A percentile compares a stretch with the other conserved stretches of the same genome.
Evolutionary conservation across 2,888 invertebrate genomes (phyloP).

Genomic region (Drosophila differens): DNA sequence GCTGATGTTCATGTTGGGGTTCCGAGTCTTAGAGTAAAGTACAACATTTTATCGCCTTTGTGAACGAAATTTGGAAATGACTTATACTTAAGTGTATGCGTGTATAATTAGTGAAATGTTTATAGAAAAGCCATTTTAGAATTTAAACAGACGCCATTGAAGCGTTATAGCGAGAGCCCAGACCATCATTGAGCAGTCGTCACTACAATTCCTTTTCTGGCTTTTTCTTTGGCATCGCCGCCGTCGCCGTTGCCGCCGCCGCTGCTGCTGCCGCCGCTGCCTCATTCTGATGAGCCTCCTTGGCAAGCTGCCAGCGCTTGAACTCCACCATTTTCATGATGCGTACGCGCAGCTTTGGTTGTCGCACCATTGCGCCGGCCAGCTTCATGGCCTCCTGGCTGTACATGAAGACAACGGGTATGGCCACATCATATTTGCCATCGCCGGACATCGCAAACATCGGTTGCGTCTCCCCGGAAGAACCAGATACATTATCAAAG

Average conservation of each 20-base stretch:
- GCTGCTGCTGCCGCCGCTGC: constrained; percentile 46
- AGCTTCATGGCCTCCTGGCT: constrained; percentile 90
- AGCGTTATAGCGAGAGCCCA: constrained; percentile 13
- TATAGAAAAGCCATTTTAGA: constrained; percentile 47
- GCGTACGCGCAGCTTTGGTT: constrained; percentile 86
- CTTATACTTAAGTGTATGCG: constrained; percentile 20
- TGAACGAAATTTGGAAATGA: constrained; percentile 23
- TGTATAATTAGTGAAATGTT: constrained; percentile 50
- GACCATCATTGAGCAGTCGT: constrained; percentile 28
- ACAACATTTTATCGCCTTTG: constrained; percentile 41
- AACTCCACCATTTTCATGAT: constrained; percentile 85
- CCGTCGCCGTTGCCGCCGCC: constrained; percentile 7
- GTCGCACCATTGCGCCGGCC: constrained; percentile 87
- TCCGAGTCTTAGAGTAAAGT: constrained; percentile 46
- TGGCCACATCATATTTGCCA: constrained; percentile 93
- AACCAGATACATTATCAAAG: constrained; percentile 92
- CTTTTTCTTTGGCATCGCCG: constrained; percentile 57
- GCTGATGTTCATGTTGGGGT: constrained; percentile 12
- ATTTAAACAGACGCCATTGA: constrained; percentile 23
- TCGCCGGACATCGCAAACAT: constrained; percentile 99
- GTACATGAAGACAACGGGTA: constrained; percentile 96
- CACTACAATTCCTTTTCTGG: constrained; percentile 80
- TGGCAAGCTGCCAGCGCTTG: constrained; percentile 83
- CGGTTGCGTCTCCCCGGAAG: constrained; percentile 90
- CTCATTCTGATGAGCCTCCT: constrained; percentile 67